Evolutionary conservation across 2,797 vertebrate species (phyloP).

Genomic region (Argya squamiceps): DNA sequence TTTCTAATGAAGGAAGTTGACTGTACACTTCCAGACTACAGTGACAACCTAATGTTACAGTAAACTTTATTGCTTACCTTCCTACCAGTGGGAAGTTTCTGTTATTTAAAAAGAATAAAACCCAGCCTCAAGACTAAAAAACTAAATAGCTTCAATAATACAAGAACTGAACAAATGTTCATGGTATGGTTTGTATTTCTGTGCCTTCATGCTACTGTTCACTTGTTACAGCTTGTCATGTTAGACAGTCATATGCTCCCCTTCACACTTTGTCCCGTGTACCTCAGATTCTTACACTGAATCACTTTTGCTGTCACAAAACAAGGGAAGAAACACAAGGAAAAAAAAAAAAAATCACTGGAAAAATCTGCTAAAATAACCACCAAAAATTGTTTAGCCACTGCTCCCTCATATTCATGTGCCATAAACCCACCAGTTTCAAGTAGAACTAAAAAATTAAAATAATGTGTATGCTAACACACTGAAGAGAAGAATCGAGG

Average conservation of each 20-base stretch:
- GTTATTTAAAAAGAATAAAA: not conserved
- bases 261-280: not conserved
- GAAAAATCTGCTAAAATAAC: not conserved
- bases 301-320: not conserved
- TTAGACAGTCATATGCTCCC: not conserved
- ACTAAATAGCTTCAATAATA: not conserved
- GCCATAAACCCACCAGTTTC: not conserved
- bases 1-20: not conserved
- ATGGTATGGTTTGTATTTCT: not conserved
- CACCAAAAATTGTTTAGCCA: not conserved
- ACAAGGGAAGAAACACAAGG: not conserved
- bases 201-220: not conserved
- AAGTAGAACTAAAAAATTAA: not conserved
- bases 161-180: not conserved
- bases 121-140: not conserved
- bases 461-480: not conserved
- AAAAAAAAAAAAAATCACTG: not conserved
- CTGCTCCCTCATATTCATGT: not conserved
- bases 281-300: not conserved
- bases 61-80: not conserved
- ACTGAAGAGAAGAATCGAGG: not conserved
- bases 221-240: not conserved
- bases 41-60: not conserved
- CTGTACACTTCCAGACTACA: not conserved
- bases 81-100: not conserved